These are phyloP conservation scores for Trachelus tabidus DNA, from an alignment of 2,888 invertebrate genomes.

Conservation along the genomic window DNA sequence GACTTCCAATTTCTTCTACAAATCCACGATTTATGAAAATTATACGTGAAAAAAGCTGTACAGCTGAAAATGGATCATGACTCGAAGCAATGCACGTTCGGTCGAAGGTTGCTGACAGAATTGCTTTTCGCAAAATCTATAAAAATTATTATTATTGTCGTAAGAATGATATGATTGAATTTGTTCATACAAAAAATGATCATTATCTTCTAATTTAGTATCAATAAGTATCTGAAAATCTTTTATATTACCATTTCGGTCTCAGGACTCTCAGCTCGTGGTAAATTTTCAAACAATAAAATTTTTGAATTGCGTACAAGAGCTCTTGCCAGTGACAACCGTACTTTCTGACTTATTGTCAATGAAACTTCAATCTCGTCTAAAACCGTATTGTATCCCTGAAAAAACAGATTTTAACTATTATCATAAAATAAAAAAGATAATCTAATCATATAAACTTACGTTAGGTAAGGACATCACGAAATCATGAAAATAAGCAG, in stretches of 20 bases:
- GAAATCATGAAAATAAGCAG: conserved; percentile 68
- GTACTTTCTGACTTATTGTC: conserved; percentile 27
- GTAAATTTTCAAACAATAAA: conserved; percentile 25
- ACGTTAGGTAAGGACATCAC: conserved; percentile 63
- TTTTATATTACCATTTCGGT: conserved; percentile 18
- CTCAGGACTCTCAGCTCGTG: conserved; percentile 24
- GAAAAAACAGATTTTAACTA: background rate
- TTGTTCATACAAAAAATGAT: too few relatives aligned
- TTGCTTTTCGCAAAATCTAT: conserved; percentile 16
- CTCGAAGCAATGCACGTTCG: conserved; percentile 23
- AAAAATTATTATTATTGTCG: too few relatives aligned
- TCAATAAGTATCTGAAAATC: background rate
- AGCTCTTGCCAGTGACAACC: conserved; percentile 29
- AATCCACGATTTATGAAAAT: conserved; percentile 19
- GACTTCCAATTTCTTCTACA: conserved; percentile 21
- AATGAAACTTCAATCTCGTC: conserved; percentile 15
- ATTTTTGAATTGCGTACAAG: conserved; percentile 26
- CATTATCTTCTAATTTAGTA: background rate
- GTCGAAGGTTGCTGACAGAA: conserved; percentile 9
- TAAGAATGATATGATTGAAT: too few relatives aligned
- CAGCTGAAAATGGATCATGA: conserved; percentile 21
- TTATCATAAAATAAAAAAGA: background rate
- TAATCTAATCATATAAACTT: conserved; percentile 19
- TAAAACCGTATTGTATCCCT: conserved; percentile 25
- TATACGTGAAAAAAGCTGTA: conserved; percentile 17